These are phyloP conservation scores for Lampris incognitus DNA, from an alignment of 2,113 vertebrate species.

Conservation along the genomic window DNA sequence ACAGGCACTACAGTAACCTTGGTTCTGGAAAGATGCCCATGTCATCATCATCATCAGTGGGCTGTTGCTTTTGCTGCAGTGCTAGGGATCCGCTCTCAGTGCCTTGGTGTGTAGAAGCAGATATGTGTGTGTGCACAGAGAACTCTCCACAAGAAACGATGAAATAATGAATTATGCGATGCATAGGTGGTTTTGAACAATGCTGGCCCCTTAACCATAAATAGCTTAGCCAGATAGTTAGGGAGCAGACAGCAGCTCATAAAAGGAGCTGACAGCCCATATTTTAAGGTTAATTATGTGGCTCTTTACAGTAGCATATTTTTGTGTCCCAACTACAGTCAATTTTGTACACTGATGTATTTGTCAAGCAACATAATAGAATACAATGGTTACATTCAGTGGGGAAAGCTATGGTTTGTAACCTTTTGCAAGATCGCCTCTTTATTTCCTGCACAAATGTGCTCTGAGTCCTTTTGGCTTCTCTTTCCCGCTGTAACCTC, in stretches of 20 bases:
- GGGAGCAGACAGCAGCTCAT: neutral
- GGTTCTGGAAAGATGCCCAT: conserved; percentile 56
- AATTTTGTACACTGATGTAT: no score
- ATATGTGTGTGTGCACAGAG: neutral
- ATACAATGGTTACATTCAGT: neutral
- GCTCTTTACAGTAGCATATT: no score
- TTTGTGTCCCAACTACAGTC: no score
- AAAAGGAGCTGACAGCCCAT: neutral
- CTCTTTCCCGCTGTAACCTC: conserved; percentile 22
- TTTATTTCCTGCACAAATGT: neutral
- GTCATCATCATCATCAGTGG: conserved; percentile 49
- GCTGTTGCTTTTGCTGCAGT: conserved; percentile 63
- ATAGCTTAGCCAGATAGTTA: neutral
- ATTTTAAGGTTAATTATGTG: no score
- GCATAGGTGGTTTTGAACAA: neutral
- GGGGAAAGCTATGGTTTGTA: neutral
- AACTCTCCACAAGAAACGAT: neutral
- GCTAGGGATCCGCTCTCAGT: conserved; percentile 43
- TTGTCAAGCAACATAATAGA: no score
- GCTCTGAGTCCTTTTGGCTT: conserved; percentile 1
- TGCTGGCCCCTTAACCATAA: neutral
- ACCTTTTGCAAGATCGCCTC: neutral
- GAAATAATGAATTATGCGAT: neutral
- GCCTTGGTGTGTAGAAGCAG: conserved; percentile 18
- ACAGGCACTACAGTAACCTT: conserved; percentile 37